Evolutionary conservation across 2,888 invertebrate genomes (phyloP).

Genomic region (Lycophotia porphyrea): DNA sequence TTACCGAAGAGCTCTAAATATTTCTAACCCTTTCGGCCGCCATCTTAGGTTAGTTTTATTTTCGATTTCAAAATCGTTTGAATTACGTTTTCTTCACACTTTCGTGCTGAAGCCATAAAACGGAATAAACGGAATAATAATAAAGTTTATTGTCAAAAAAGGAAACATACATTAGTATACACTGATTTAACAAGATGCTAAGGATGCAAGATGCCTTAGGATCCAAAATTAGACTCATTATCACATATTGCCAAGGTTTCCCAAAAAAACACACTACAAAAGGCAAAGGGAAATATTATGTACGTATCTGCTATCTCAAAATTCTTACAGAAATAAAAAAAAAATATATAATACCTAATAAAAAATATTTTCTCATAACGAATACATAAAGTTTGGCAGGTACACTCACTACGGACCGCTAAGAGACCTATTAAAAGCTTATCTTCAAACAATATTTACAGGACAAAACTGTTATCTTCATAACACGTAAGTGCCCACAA

Average conservation of each 20-base stretch:
- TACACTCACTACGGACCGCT: neutral
- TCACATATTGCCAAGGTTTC: no score
- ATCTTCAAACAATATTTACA: conserved; percentile 11
- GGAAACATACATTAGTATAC: no score
- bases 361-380: neutral
- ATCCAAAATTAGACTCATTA: neutral
- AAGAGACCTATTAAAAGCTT: neutral
- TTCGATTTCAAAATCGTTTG: neutral
- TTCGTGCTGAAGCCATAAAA: no score
- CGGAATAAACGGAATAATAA: no score
- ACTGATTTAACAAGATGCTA: no score
- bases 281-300: no score
- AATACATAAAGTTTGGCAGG: no score
- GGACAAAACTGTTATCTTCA: neutral
- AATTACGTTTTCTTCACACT: no score
- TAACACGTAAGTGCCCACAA: conserved; percentile 1
- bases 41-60: neutral
- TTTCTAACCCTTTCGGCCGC: no score
- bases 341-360: no score
- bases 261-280: neutral
- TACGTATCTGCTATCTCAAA: neutral
- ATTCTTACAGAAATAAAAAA: neutral
- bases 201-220: no score
- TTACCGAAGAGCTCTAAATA: neutral
- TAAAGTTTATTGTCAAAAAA: no score